Base-by-base conservation (phyloP, 2,888 invertebrate genomes). In the Pediacus dermestoides region DNA sequence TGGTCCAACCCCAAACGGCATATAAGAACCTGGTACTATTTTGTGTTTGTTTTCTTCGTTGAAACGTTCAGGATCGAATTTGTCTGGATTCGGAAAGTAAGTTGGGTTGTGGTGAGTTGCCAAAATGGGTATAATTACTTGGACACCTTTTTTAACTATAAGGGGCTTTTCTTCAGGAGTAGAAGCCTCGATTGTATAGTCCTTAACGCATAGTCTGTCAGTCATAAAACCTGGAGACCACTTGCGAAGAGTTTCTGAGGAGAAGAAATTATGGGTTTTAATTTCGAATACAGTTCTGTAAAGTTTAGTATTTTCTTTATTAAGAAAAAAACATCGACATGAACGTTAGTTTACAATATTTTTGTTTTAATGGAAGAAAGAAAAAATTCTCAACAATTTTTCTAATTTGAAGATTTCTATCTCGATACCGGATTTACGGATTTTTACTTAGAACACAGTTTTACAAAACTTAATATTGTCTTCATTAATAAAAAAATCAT, bases 1-100 rank as follows among this genome's bases (percentile, higher is more conserved):
- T 0, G 74, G 75, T 2, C 76, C 76, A 26, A 58, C 45, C 2
- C 76, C 75, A 47, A 75, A 76, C 0, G 75, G 74, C 58, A 72
- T 55, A 44, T 66, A 76, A 0, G 71, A 68, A 42, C 70, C 72
- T 0, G 71, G 70, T 37, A 67, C 53, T 16, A 74, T 67, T 0
- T 67, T 67, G 1, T 63, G 60, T 42, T 61, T 64, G 31, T 62
- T 62, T 16, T 37, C 44, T 6, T 30, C 31, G 13, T 12, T 32
- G 16, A 44, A 44, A 16, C 44, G 11, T 13, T 70, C 68, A 0
- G 74, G 74, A 52, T 73, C 60, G 44, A 74, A 75, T 3, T 46
- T 55, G 2, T 68, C 60, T 0, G 74, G 74, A 4, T 73, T 49
- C 1, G 66, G 54, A 48, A 64, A 73, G 39, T 65, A 67, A 3